Base-by-base conservation (phyloP, 2,797 vertebrate species). In the Luscinia megarhynchos region DNA sequence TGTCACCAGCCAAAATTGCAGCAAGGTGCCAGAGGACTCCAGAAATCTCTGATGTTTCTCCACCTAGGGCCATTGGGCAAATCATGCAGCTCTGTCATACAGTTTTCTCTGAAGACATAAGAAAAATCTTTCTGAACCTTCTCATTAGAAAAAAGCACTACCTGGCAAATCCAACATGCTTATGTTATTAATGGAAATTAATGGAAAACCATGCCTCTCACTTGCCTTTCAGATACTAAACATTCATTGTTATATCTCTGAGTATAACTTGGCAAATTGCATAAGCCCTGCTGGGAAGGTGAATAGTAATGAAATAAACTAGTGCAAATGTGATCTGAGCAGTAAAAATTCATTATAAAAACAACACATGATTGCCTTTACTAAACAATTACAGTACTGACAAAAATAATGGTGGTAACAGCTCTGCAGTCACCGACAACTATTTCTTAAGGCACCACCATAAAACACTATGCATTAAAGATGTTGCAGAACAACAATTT, bases 321-420 rank as follows among this genome's bases (percentile, higher is more conserved):
- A 79, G 30, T 64, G 55, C 69, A 89, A 84, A 87, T 92, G 40
- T 63, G 51, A 87, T 93, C 58, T 63, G 74, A 87, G 64, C 45
- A 62, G 68, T 81, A 94, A 94, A 97, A 93, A 92, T 38, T 57
- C 45, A 87, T 46, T 55, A 82, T 57, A 82, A 88, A 66, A 82
- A 77, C 27, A 84, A 45, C 16, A 12, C 4, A 10, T 36, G 13
- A 64, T 48, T 67, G 32, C 32, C 51, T 86, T 96, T 94, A 59
- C 55, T 79, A 73, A 76, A 57, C 2, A 5, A 36, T 84, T 74
- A 36, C n/a, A 48, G 27, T 30, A 41, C 10, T 38, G 68, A 67
- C 68, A 69, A 84, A 89, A 84, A 43, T 38, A 66, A 83, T 54
- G 40, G 26, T 45, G 89, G 40, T 43, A 69, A 74, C 17, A 83